phyloP scores from a whole-genome alignment of 2,113 vertebrate genomes.

The rabbit (Oryctolagus cuniculus) region mOryCun1.1 NC_091440.1:33609501-33610000 shows the following conservation, averaged over 20 bases:
- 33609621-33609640: conserved; percentile 75
- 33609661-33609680: conserved; percentile 75
- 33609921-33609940: not conserved
- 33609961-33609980: not conserved
- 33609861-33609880: not conserved
- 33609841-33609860: conserved; percentile 15
- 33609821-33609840: conserved; percentile 33
- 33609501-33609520: not conserved
- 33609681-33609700: conserved; percentile 64
- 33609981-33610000: not conserved
- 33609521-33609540: not conserved
- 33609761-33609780: conserved; percentile 54
- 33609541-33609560: conserved; percentile 37
- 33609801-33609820: conserved; percentile 8
- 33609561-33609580: conserved; percentile 4
- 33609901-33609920: not conserved
- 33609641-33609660: conserved; percentile 74
- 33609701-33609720: conserved; percentile 75
- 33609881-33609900: not conserved
- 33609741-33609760: conserved; percentile 50
- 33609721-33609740: conserved; percentile 57
- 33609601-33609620: conserved; percentile 53
- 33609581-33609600: conserved; percentile 57
- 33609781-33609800: not conserved
- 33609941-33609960: conserved; percentile 26